These are phyloP conservation scores for Formica aserva DNA, from an alignment of 2,888 invertebrate species.

Conservation along the genomic window DNA sequence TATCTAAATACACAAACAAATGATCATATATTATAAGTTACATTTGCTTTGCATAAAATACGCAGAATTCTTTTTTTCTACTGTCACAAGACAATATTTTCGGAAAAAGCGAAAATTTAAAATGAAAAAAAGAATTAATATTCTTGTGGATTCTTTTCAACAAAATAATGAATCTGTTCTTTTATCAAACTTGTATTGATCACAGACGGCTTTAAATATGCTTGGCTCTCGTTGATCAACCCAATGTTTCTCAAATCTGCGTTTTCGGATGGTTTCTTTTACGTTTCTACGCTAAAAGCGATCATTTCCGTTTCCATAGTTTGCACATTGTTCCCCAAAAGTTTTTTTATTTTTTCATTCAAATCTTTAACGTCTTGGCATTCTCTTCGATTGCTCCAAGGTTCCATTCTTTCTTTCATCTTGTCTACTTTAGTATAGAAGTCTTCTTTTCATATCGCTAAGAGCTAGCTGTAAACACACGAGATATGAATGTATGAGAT, in stretches of 20 bases:
- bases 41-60: not conserved
- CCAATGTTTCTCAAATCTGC: constrained; percentile 67
- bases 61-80: not conserved
- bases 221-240: constrained; percentile 79
- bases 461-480: constrained; percentile 88
- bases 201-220: constrained; percentile 88
- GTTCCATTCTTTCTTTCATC: constrained; percentile 83
- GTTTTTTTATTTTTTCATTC: constrained; percentile 39
- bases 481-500: not conserved
- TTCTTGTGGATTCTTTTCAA: constrained; percentile 30
- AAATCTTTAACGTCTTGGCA: constrained; percentile 34
- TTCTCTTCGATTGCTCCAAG: constrained; percentile 66
- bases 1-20: constrained; percentile 72
- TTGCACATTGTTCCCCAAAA: constrained; percentile 39
- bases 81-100: not conserved
- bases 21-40: not conserved
- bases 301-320: constrained; percentile 48
- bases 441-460: constrained; percentile 88
- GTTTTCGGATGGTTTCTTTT: constrained; percentile 57
- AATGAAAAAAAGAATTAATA: not conserved
- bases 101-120: not conserved
- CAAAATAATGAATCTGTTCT: constrained; percentile 87
- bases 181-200: constrained; percentile 89
- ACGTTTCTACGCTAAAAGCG: constrained; percentile 25
- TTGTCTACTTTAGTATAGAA: constrained; percentile 87